A percentile compares a stretch with the other conserved stretches of the same genome.
These are phyloP conservation scores for Rhizoglyphus robini DNA, from an alignment of 1,140 invertebrate genomes.

Conservation along the genomic window DNA sequence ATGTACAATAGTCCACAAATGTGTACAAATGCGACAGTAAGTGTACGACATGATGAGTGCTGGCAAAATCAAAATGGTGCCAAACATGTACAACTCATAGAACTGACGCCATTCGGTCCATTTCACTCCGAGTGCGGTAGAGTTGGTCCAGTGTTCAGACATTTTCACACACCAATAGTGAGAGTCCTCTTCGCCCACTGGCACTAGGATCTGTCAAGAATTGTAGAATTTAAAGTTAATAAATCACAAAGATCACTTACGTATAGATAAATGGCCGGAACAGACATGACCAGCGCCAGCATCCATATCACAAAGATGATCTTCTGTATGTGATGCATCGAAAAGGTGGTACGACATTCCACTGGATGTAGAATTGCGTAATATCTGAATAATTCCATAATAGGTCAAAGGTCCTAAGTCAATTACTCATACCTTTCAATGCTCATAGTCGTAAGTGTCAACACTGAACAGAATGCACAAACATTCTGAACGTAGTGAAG, in stretches of 20 bases:
- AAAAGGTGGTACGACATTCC: constrained; percentile 54
- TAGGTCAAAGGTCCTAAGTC: background rate
- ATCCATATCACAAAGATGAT: constrained; percentile 51
- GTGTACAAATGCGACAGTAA: constrained; percentile 49
- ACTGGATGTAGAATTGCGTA: constrained; percentile 63
- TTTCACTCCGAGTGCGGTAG: constrained; percentile 47
- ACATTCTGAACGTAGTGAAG: constrained; percentile 62
- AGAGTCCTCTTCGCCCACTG: constrained; percentile 4
- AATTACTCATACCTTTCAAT: constrained; percentile 49
- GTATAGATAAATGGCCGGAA: constrained; percentile 45
- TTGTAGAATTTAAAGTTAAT: background rate
- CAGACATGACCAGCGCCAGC: constrained; percentile 43
- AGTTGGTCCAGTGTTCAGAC: constrained; percentile 42
- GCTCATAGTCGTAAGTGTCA: constrained; percentile 61
- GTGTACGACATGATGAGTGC: constrained; percentile 49
- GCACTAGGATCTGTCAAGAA: background rate
- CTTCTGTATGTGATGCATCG: constrained; percentile 49
- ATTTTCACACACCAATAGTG: constrained; percentile 34
- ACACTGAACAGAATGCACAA: constrained; percentile 56
- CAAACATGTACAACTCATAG: constrained; percentile 52
- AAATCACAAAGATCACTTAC: constrained; percentile 31
- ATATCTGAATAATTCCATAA: constrained; percentile 41
- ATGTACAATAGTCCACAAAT: constrained; percentile 41
- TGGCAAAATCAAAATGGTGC: constrained; percentile 48
- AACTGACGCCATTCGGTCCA: constrained; percentile 43